Evolutionary conservation across 2,888 invertebrate species (phyloP).

Genomic region (Spialia ferax): DNA sequence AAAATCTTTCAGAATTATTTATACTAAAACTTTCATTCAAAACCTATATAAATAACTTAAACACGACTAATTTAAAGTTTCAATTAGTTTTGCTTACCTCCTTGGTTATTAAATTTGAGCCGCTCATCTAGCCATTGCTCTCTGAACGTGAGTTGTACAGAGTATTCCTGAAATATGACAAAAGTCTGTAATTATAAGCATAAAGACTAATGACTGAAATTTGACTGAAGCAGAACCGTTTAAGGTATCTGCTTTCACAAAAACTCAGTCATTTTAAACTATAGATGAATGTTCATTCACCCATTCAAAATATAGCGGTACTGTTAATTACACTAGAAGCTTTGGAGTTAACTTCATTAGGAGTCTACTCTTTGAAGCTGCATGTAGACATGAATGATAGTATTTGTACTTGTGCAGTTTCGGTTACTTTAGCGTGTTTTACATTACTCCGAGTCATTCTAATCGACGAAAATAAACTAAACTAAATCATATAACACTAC

Average conservation of each 20-base stretch:
- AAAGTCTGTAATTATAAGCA: slow-evolving; percentile 1
- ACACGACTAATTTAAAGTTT: background rate
- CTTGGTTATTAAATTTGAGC: slow-evolving; percentile 95
- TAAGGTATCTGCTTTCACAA: background rate
- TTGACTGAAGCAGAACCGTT: background rate
- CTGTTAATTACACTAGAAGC: slow-evolving; percentile 31
- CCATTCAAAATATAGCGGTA: background rate
- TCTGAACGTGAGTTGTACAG: slow-evolving; percentile 98
- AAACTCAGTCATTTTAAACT: slow-evolving; percentile 6
- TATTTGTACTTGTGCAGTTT: slow-evolving; percentile 12
- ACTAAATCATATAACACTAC: background rate
- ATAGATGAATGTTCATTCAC: slow-evolving; percentile 15
- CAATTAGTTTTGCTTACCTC: slow-evolving; percentile 84
- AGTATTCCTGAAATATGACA: slow-evolving; percentile 94
- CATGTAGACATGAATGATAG: slow-evolving; percentile 22
- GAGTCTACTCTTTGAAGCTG: slow-evolving; percentile 26
- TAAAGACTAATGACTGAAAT: background rate
- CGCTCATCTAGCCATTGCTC: slow-evolving; percentile 99
- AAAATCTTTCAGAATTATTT: no score
- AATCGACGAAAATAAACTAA: slow-evolving; percentile 11
- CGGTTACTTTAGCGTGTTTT: background rate
- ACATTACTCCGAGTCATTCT: slow-evolving; percentile 26
- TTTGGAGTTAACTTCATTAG: slow-evolving; percentile 15
- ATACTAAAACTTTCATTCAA: no score
- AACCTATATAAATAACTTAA: no score